Percentiles rank a stretch among this genome's conserved stretches.
Evolutionary conservation across 1,140 invertebrate genomes (phyloP).

Genomic region (Scaptomyza montana): DNA sequence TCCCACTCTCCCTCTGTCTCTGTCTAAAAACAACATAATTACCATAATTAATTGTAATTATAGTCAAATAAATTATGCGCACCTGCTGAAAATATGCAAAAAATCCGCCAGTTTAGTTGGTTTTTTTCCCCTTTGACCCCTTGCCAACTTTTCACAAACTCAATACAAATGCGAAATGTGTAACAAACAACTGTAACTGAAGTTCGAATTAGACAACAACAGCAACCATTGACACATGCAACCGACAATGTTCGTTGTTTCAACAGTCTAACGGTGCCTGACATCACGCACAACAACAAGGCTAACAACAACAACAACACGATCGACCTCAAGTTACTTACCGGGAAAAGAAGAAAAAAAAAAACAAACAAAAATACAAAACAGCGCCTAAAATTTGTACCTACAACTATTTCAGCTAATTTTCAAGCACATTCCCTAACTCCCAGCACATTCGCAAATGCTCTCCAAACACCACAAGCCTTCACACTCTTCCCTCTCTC

Average conservation of each 20-base stretch:
- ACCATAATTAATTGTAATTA: slow-evolving; percentile 82
- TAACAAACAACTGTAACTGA: slow-evolving; percentile 52
- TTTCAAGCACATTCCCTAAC: slow-evolving; percentile 71
- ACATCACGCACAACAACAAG: slow-evolving; percentile 63
- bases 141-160: background rate
- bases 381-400: slow-evolving; percentile 76
- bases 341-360: slow-evolving; percentile 7
- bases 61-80: slow-evolving; percentile 79
- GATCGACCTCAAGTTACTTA: slow-evolving; percentile 40
- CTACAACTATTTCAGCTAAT: slow-evolving; percentile 82
- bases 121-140: background rate
- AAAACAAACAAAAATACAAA: slow-evolving; percentile 6
- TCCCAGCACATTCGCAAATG: slow-evolving; percentile 36
- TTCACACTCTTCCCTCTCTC: slow-evolving; percentile 3
- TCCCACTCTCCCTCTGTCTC: no score
- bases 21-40: slow-evolving; percentile 78
- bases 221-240: slow-evolving; percentile 73
- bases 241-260: slow-evolving; percentile 44
- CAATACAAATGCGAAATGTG: slow-evolving; percentile 18
- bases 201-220: slow-evolving; percentile 33
- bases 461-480: slow-evolving; percentile 40
- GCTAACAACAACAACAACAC: slow-evolving; percentile 29
- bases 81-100: slow-evolving; percentile 57
- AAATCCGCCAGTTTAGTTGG: slow-evolving; percentile 22
- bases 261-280: slow-evolving; percentile 66